A percentile compares a stretch with the other conserved stretches of the same genome.
Evolutionary conservation across 2,113 vertebrate species (phyloP).

Genomic region (Chrysemys picta): DNA sequence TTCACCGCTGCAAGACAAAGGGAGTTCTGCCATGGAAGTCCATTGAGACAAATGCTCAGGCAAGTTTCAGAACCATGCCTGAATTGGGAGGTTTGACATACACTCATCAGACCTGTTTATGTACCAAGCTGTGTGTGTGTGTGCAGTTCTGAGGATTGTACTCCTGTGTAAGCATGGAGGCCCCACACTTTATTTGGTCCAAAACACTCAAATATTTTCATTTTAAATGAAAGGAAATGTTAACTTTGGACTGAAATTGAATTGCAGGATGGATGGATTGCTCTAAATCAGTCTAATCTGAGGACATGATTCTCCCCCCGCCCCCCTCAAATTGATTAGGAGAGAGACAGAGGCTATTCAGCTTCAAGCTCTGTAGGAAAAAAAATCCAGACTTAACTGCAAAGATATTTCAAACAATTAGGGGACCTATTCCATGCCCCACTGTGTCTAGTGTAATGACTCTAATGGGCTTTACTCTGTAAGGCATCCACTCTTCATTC

Average conservation of each 20-base stretch:
- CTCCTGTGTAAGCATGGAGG: too few relatives aligned
- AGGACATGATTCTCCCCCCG: neutral
- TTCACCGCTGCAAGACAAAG: neutral
- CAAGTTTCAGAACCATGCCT: neutral
- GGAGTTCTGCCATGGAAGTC: neutral
- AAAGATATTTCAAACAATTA: neutral
- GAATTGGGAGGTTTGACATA: neutral
- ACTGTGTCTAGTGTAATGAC: neutral
- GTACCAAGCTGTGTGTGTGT: too few relatives aligned
- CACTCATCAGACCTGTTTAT: neutral
- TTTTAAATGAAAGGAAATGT: neutral
- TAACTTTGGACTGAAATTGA: neutral
- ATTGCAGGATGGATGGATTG: neutral
- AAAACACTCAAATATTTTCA: too few relatives aligned
- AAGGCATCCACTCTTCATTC: neutral
- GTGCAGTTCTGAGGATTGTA: too few relatives aligned
- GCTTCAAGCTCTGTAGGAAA: neutral
- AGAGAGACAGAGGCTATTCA: neutral
- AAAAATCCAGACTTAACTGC: neutral
- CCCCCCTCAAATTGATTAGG: neutral
- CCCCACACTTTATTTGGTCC: too few relatives aligned
- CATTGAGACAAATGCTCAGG: neutral
- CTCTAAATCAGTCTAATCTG: constrained; percentile 3
- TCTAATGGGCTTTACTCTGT: neutral
- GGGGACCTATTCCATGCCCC: neutral